Conservation (phyloP, 2,888 invertebrate species). For the Acrobasis consociella region DNA sequence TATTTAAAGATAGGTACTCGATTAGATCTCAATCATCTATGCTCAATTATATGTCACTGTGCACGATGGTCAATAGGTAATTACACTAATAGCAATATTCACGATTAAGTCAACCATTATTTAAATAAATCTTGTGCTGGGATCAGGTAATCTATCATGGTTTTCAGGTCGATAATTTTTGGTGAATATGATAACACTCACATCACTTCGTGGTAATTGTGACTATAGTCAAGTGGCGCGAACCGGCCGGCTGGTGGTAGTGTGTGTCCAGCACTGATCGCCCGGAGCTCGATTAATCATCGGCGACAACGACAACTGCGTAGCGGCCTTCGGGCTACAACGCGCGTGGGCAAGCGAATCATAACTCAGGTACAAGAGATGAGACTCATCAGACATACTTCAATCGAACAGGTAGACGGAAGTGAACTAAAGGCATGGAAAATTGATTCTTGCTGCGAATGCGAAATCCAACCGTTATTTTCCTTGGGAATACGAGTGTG, state of each 20-base stretch:
- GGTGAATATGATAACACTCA: constrained; percentile 28
- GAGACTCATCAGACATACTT: constrained; percentile 52
- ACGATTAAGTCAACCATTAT: not conserved
- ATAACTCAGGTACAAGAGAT: constrained; percentile 52
- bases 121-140: not conserved
- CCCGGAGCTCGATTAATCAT: constrained; percentile 73
- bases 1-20: constrained; percentile 33
- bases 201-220: constrained; percentile 34
- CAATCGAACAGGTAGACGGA: constrained; percentile 30
- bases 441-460: constrained; percentile 5
- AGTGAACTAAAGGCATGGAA: constrained; percentile 22
- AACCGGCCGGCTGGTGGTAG: constrained; percentile 55
- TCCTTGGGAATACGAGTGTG: not conserved
- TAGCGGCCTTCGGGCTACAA: constrained; percentile 62
- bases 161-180: not conserved
- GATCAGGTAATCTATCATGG: not conserved
- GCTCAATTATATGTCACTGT: not conserved
- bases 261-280: constrained; percentile 73
- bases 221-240: constrained; percentile 32
- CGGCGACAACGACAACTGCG: constrained; percentile 74
- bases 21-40: constrained; percentile 33
- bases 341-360: constrained; percentile 71
- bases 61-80: not conserved
- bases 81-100: not conserved
- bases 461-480: not conserved